phyloP scores from a whole-genome alignment of 1,140 invertebrate species.

The Asobara japonica region DNA sequence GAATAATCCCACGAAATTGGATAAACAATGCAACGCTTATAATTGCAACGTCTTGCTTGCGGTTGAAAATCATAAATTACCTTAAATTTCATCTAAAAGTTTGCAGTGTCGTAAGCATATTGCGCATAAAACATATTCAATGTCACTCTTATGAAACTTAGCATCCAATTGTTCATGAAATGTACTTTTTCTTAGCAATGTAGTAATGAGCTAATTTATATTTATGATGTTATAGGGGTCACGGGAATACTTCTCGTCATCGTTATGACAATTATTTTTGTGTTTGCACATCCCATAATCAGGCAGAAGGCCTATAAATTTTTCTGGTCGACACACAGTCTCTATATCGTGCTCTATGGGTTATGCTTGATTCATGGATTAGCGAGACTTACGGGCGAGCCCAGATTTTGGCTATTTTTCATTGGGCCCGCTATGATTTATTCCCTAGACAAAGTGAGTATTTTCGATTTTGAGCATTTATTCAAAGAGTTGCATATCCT shows the following conservation, averaged over 20 bases:
- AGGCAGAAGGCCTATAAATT: conserved; percentile 94
- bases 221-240: conserved; percentile 73
- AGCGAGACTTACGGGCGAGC: conserved; percentile 91
- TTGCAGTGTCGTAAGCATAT: too few species aligned
- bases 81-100: too few species aligned
- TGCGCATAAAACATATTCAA: too few species aligned
- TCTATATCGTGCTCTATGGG: conserved; percentile 91
- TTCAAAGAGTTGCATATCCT: background rate
- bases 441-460: conserved; percentile 84
- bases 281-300: conserved; percentile 95
- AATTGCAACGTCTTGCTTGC: too few species aligned
- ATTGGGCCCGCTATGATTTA: conserved; percentile 91
- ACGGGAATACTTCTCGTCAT: conserved; percentile 95
- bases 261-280: conserved; percentile 95
- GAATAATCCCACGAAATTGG: too few species aligned
- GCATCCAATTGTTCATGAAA: too few species aligned
- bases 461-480: background rate
- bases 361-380: conserved; percentile 93
- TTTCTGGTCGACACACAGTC: conserved; percentile 97
- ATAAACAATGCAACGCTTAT: too few species aligned
- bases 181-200: too few species aligned
- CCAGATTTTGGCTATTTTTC: conserved; percentile 96
- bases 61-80: too few species aligned
- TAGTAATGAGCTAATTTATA: background rate
- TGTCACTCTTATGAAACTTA: too few species aligned